Conservation (phyloP, 1,140 invertebrate genomes). For the Pomacea maculata region DNA sequence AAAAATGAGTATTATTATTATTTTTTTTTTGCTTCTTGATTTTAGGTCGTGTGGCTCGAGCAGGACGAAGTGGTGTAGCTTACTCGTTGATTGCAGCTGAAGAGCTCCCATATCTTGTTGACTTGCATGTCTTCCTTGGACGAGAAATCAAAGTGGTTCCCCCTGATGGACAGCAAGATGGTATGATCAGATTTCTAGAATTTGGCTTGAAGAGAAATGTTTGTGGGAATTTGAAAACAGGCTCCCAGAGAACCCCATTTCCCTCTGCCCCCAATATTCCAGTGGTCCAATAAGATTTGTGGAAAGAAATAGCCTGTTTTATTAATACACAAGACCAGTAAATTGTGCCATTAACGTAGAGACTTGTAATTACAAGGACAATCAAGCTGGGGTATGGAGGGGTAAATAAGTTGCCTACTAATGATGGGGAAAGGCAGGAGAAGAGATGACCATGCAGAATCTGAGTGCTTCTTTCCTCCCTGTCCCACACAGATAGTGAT, state of each 20-base stretch:
- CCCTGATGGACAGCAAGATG: slow-evolving; percentile 20
- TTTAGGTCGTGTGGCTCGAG: slow-evolving; percentile 91
- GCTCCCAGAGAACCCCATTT: too few relatives aligned
- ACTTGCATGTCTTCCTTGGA: slow-evolving; percentile 94
- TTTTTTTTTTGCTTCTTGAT: slow-evolving; percentile 23
- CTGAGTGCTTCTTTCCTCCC: neutral
- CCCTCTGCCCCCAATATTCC: too few relatives aligned
- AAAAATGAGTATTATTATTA: too few relatives aligned
- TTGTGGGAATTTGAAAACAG: too few relatives aligned
- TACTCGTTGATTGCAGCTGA: slow-evolving; percentile 89
- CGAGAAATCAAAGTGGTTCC: slow-evolving; percentile 73
- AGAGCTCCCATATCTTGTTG: slow-evolving; percentile 90
- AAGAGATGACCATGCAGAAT: neutral
- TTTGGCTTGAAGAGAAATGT: too few relatives aligned
- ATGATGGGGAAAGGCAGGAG: slow-evolving; percentile 21
- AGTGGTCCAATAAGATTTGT: too few relatives aligned
- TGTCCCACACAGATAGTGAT: slow-evolving; percentile 60
- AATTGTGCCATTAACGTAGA: too few relatives aligned
- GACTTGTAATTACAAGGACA: too few relatives aligned
- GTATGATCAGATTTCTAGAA: neutral
- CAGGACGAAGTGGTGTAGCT: slow-evolving; percentile 88
- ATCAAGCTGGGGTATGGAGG: slow-evolving; percentile 67
- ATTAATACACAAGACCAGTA: too few relatives aligned
- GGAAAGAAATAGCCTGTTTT: too few relatives aligned
- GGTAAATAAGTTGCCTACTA: slow-evolving; percentile 71